A percentile compares a stretch with the other conserved stretches of the same genome.
Evolutionary conservation across 2,888 invertebrate species (phyloP).

Genomic region (Cryptus armator): DNA sequence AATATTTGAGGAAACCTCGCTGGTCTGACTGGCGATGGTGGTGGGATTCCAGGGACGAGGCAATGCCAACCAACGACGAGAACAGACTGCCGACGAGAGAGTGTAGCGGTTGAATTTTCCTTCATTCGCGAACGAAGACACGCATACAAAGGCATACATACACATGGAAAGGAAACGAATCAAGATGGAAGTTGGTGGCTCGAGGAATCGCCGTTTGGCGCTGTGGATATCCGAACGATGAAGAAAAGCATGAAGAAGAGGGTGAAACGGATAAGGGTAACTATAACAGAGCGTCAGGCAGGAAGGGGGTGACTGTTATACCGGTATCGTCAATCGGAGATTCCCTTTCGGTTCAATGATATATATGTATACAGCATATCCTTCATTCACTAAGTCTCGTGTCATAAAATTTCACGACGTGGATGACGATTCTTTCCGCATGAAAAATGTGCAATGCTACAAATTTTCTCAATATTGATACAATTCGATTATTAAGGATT

Average conservation of each 20-base stretch:
- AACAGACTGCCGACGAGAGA: slow-evolving; percentile 39
- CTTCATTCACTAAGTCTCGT: slow-evolving; percentile 20
- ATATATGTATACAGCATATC: neutral
- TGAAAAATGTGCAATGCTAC: neutral
- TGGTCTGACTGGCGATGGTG: slow-evolving; percentile 56
- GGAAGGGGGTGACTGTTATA: slow-evolving; percentile 25
- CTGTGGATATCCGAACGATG: slow-evolving; percentile 15
- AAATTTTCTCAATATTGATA: neutral
- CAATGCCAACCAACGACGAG: slow-evolving; percentile 48
- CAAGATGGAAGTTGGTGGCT: slow-evolving; percentile 57
- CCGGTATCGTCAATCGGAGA: slow-evolving; percentile 37
- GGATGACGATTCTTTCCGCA: neutral
- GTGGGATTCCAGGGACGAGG: slow-evolving; percentile 7
- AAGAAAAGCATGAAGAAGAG: slow-evolving; percentile 33
- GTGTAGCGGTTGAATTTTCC: slow-evolving; percentile 62
- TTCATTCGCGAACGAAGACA: slow-evolving; percentile 46
- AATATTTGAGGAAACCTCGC: slow-evolving; percentile 77
- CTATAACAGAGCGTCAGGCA: slow-evolving; percentile 15
- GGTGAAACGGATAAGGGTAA: slow-evolving; percentile 49
- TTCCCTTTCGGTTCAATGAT: slow-evolving; percentile 7
- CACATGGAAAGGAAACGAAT: slow-evolving; percentile 58
- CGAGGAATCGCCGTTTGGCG: slow-evolving; percentile 54
- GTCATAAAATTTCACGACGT: neutral
- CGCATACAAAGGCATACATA: slow-evolving; percentile 33
- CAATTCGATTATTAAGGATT: too few species aligned